Conservation (phyloP, 2,113 vertebrate species). For the Labeo catla region DNA sequence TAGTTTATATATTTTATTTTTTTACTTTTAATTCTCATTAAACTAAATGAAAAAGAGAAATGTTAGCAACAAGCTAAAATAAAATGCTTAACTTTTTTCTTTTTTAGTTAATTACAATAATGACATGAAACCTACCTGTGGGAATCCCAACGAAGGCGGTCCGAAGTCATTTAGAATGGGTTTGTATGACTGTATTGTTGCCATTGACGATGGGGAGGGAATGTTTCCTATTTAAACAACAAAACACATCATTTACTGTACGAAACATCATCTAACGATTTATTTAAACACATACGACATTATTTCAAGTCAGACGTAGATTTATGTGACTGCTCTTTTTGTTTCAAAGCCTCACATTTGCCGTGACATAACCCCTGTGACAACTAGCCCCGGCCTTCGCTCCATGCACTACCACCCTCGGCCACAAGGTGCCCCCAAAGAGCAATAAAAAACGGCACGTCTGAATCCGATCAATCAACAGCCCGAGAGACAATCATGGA, state of each 20-base stretch:
- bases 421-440: slow-evolving; percentile 83
- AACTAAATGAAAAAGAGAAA: no score
- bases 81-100: no score
- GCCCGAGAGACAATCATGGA: slow-evolving; percentile 87
- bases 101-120: neutral
- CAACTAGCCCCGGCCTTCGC: neutral
- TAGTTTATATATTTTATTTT: no score
- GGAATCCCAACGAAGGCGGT: slow-evolving; percentile 93
- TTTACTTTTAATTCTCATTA: no score
- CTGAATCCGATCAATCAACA: slow-evolving; percentile 85
- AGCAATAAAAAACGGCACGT: slow-evolving; percentile 67
- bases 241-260: neutral
- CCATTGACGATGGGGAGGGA: slow-evolving; percentile 90
- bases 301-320: neutral
- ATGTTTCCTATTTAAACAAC: slow-evolving; percentile 80
- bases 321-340: neutral
- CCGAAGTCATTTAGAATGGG: slow-evolving; percentile 95
- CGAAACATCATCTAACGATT: neutral
- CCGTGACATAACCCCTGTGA: neutral
- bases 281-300: neutral
- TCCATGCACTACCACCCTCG: slow-evolving; percentile 51
- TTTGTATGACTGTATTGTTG: slow-evolving; percentile 87
- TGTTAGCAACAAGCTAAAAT: no score
- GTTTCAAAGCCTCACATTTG: neutral
- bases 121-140: slow-evolving; percentile 77